Percentiles rank a stretch among this genome's conserved stretches.
These are phyloP conservation scores for Crambe crambe DNA, from an alignment of 37 sponge, comb jelly and placozoan genomes.

Conservation along the genomic window DNA sequence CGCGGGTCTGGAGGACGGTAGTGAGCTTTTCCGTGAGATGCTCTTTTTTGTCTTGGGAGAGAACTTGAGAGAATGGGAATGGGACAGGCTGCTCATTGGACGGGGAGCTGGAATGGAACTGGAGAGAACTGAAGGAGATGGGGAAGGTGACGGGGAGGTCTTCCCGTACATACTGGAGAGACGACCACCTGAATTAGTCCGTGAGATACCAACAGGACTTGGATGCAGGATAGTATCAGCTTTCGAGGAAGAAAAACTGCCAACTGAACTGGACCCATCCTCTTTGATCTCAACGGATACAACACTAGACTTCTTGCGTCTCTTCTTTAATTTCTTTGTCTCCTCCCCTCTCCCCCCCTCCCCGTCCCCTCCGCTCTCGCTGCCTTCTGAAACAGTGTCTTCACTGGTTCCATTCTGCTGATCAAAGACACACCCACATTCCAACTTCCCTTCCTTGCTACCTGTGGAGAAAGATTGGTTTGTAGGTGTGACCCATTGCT, in stretches of 20 bases:
- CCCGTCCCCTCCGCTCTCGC: background rate
- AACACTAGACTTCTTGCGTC: background rate
- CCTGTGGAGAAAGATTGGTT: background rate
- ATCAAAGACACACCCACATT: background rate
- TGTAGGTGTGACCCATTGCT: conserved; percentile 18
- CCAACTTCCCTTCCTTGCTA: background rate
- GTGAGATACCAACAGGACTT: background rate
- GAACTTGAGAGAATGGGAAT: too few species aligned
- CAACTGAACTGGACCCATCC: background rate
- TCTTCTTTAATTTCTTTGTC: background rate
- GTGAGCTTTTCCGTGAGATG: background rate
- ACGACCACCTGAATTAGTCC: background rate
- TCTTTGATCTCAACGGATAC: background rate
- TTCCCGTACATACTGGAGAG: background rate
- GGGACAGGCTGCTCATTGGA: too few species aligned
- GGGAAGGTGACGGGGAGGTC: background rate
- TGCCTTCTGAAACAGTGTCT: background rate
- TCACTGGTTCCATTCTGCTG: background rate
- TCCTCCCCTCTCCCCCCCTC: background rate
- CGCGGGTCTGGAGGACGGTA: background rate
- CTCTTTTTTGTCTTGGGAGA: background rate
- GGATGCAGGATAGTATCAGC: background rate
- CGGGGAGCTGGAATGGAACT: background rate
- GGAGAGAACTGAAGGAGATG: background rate
- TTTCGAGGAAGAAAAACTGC: background rate